Evolutionary conservation across 2,888 invertebrate species (phyloP).

Genomic region (Thecophora atra): DNA sequence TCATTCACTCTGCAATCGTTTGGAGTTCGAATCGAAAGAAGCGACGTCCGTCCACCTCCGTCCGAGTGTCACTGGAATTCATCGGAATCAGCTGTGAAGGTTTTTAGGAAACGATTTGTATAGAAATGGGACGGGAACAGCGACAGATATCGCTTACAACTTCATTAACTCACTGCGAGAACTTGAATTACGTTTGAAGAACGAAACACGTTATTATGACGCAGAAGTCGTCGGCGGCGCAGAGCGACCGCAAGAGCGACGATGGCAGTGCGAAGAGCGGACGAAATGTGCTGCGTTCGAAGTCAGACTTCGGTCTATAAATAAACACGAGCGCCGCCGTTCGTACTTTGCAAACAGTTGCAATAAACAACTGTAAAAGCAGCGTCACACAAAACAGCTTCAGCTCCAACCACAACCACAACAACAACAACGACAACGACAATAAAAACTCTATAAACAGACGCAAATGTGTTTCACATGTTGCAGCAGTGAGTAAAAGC

Average conservation of each 20-base stretch:
- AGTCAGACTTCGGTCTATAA: neutral
- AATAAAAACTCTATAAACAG: neutral
- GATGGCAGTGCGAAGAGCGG: neutral
- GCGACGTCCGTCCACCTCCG: no score
- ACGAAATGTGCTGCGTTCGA: neutral
- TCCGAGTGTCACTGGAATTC: no score
- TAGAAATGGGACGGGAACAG: no score
- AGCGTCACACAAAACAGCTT: neutral
- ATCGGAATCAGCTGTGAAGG: conserved; percentile 10
- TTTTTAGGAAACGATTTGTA: conserved; percentile 31
- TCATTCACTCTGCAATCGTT: no score
- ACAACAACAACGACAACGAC: neutral
- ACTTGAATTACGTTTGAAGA: conserved; percentile 28
- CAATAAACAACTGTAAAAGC: neutral
- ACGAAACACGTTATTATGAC: neutral
- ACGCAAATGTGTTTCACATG: no score
- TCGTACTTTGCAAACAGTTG: neutral
- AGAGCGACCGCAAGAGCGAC: neutral
- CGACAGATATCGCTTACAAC: conserved; percentile 22
- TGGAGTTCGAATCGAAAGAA: no score
- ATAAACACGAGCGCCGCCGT: neutral
- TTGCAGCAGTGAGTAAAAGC: no score
- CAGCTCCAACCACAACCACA: neutral
- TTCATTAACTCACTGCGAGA: conserved; percentile 19
- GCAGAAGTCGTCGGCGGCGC: neutral